A percentile compares a stretch with the other conserved stretches of the same genome.
phyloP scores from a whole-genome alignment of 2,113 vertebrate genomes.

The Otocyon megalotis region DNA sequence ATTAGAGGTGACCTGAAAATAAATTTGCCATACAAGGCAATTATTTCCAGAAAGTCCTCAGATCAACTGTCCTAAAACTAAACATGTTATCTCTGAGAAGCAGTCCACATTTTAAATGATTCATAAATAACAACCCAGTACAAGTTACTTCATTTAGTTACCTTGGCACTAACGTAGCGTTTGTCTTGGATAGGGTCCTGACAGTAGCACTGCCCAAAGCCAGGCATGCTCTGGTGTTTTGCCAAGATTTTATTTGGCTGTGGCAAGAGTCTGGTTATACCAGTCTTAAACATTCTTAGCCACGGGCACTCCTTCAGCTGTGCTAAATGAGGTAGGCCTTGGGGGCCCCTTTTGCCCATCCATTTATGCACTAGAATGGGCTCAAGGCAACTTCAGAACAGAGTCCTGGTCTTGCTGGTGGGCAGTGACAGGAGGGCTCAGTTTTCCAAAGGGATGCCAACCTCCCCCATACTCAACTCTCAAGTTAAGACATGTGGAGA shows the following conservation, averaged over 20 bases:
- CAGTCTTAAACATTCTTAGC: constrained; percentile 50
- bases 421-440: neutral
- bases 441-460: neutral
- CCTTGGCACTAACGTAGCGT: constrained; percentile 69
- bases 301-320: constrained; percentile 26
- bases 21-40: constrained; percentile 48
- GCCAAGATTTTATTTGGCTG: constrained; percentile 77
- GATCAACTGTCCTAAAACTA: constrained; percentile 54
- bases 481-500: neutral
- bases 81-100: constrained; percentile 65
- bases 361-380: neutral
- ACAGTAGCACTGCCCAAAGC: constrained; percentile 79
- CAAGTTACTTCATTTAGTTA: constrained; percentile 75
- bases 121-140: constrained; percentile 61
- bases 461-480: neutral
- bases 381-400: constrained; percentile 41
- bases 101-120: constrained; percentile 45
- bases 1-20: constrained; percentile 68
- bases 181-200: constrained; percentile 79
- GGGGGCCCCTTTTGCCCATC: neutral
- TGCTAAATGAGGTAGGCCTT: neutral
- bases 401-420: neutral
- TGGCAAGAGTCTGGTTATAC: constrained; percentile 73
- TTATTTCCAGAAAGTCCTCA: constrained; percentile 60
- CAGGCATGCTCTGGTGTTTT: constrained; percentile 69